These are phyloP conservation scores for Metaphire vulgaris DNA, from an alignment of 1,140 invertebrate species.

Conservation along the genomic window DNA sequence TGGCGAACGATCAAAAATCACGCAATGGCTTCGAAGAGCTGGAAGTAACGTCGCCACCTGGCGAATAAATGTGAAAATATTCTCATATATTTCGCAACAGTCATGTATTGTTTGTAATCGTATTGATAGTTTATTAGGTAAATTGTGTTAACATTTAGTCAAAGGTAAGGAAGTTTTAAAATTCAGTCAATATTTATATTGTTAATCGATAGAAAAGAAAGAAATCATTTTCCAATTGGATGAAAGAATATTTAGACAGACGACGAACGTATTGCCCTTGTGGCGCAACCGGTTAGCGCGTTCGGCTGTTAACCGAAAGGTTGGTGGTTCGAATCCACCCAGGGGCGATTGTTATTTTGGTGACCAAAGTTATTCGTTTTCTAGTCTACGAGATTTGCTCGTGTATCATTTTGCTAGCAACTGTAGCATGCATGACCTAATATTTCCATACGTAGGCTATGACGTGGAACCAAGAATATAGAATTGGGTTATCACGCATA, in stretches of 20 bases:
- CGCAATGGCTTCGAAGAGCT: too few species aligned
- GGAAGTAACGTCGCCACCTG: too few species aligned
- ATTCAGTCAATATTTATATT: neutral
- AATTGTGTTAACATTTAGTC: neutral
- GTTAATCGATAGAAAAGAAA: slow-evolving; percentile 2
- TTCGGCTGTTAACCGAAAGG: slow-evolving; percentile 33
- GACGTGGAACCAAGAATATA: too few species aligned
- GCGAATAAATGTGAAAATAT: too few species aligned
- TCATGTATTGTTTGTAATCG: too few species aligned
- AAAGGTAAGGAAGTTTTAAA: neutral
- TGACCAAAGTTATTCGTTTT: neutral
- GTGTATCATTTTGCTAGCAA: neutral
- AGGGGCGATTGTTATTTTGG: slow-evolving; percentile 4
- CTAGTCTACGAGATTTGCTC: neutral
- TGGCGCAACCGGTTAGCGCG: slow-evolving; percentile 29
- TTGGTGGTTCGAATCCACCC: slow-evolving; percentile 32
- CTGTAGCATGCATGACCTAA: neutral
- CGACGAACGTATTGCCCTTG: slow-evolving; percentile 4
- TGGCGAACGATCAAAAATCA: too few species aligned
- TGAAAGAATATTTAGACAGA: neutral
- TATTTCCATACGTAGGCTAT: too few species aligned
- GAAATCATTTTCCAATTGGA: neutral
- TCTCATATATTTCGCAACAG: too few species aligned
- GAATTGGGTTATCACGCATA: too few species aligned
- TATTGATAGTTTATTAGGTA: neutral